These are phyloP conservation scores for Cephus cinctus DNA, from an alignment of 1,140 invertebrate species.

Conservation along the genomic window DNA sequence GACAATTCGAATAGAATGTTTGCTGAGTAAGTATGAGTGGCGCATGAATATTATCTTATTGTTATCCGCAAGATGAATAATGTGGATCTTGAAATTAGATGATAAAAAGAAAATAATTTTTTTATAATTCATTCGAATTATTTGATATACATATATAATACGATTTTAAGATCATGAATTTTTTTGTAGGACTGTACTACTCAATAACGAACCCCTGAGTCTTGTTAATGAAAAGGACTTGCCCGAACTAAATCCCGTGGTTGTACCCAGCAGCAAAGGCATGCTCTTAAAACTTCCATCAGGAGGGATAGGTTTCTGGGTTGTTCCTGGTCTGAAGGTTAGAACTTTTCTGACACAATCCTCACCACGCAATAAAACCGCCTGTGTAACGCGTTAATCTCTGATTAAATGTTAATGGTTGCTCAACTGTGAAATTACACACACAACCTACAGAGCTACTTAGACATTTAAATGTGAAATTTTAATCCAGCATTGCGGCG, in stretches of 20 bases:
- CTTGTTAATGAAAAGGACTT: constrained; percentile 50
- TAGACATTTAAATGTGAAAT: no score
- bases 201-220: constrained; percentile 52
- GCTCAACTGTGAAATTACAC: no score
- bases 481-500: no score
- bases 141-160: neutral
- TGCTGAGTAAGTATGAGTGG: constrained; percentile 37
- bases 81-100: neutral
- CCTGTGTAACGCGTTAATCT: no score
- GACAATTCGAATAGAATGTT: constrained; percentile 40
- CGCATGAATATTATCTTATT: neutral
- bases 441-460: no score
- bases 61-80: no score
- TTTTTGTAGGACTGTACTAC: constrained; percentile 54
- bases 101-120: constrained; percentile 11
- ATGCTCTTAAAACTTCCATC: constrained; percentile 55
- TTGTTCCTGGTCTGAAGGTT: constrained; percentile 57
- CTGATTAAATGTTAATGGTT: no score
- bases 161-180: neutral
- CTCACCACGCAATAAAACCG: no score
- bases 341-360: no score
- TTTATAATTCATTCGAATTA: neutral
- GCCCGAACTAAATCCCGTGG: constrained; percentile 52
- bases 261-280: constrained; percentile 48
- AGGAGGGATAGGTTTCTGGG: constrained; percentile 61